Conservation (phyloP, 37 sponge, comb jelly and placozoan species). For the Diacarnus erythraeanus region DNA sequence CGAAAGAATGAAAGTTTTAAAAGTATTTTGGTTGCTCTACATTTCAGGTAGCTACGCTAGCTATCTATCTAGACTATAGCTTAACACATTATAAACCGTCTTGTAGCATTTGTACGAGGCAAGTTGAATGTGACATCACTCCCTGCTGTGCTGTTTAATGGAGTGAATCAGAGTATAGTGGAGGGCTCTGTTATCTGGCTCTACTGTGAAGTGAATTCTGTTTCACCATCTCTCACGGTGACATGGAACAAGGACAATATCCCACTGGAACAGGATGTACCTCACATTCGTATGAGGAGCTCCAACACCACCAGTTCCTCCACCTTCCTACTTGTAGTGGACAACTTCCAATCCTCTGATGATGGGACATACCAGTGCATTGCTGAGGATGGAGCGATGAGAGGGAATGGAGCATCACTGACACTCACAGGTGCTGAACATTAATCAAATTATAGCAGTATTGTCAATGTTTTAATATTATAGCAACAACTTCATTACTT, state of each 20-base stretch:
- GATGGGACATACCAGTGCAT: constrained; percentile 30
- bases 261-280: constrained; percentile 13
- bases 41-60: too few species aligned
- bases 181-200: constrained; percentile 35
- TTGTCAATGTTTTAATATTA: too few species aligned
- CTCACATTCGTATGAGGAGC: constrained; percentile 32
- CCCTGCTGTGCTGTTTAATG: neutral
- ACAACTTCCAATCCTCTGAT: constrained; percentile 9
- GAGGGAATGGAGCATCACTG: neutral
- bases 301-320: neutral
- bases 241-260: constrained; percentile 28
- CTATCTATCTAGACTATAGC: too few species aligned
- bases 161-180: constrained; percentile 3
- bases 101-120: neutral
- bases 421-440: constrained; percentile 13
- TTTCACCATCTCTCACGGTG: neutral
- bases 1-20: too few species aligned
- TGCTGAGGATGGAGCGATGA: neutral
- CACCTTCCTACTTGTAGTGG: constrained; percentile 19
- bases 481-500: neutral
- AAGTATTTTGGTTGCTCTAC: too few species aligned
- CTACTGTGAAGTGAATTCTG: constrained; percentile 9
- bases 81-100: too few species aligned
- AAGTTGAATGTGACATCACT: neutral
- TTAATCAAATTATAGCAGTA: neutral